Percentiles rank a stretch among this genome's conserved stretches.
Conservation (phyloP, 2,797 vertebrate genomes). For the Corythornis leucogaster region DNA sequence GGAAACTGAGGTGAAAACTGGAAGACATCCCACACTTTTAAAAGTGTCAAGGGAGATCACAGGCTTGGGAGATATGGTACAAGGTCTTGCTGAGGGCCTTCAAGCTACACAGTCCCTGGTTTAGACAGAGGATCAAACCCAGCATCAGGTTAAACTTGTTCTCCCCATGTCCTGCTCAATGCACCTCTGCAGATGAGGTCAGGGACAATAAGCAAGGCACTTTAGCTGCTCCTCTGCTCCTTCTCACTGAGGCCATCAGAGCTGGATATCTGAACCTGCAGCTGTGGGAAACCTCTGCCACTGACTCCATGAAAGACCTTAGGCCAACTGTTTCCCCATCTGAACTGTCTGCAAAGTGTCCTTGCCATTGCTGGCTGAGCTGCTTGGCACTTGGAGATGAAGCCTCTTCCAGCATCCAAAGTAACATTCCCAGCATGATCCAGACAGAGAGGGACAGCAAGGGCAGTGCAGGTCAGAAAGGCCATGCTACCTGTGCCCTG, state of each 20-base stretch:
- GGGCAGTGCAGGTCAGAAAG: background rate
- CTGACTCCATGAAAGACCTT: background rate
- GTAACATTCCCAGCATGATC: background rate
- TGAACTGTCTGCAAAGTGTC: background rate
- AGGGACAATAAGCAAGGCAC: background rate
- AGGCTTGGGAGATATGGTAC: rapidly evolving
- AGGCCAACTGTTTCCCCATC: background rate
- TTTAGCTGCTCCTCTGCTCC: background rate
- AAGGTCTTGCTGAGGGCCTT: background rate
- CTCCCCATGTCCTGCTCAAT: rapidly evolving
- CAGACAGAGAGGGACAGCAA: background rate
- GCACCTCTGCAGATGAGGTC: background rate
- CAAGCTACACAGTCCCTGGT: background rate
- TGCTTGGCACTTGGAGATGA: background rate
- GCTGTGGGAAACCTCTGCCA: background rate
- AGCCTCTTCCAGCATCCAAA: background rate
- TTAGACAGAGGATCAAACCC: background rate
- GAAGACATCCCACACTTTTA: background rate
- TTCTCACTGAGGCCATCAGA: background rate
- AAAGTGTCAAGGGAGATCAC: background rate
- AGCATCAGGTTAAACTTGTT: background rate
- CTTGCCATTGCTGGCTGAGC: background rate
- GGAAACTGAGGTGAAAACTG: background rate
- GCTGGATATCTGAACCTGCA: background rate
- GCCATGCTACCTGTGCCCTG: background rate